Conservation (phyloP, 1,140 invertebrate genomes). For the Sarcophaga bullata region DNA sequence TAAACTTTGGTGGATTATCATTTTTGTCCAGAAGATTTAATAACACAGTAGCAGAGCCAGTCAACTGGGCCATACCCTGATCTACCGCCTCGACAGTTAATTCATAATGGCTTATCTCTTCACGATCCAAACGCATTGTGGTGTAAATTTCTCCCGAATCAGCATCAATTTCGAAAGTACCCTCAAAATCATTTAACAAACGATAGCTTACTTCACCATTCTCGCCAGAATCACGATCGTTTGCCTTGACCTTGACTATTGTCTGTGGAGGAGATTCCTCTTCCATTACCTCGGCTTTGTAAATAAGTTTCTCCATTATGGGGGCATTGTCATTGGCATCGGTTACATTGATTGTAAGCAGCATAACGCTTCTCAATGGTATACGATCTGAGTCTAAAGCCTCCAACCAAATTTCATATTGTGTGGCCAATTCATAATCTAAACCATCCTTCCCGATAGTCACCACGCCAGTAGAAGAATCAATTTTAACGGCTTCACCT, state of each 20-base stretch:
- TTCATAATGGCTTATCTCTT: conserved; percentile 84
- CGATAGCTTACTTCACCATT: conserved; percentile 87
- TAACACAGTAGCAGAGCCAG: conserved; percentile 85
- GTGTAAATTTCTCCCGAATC: conserved; percentile 88
- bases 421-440: conserved; percentile 86
- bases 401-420: conserved; percentile 93
- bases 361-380: conserved; percentile 78
- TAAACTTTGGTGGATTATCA: conserved; percentile 94
- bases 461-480: conserved; percentile 81
- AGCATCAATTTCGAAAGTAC: conserved; percentile 83
- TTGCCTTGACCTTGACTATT: conserved; percentile 82
- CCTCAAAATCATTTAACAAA: conserved; percentile 78
- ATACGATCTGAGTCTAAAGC: conserved; percentile 86
- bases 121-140: conserved; percentile 85
- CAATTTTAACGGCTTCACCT: conserved; percentile 84
- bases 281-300: conserved; percentile 86
- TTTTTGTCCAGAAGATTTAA: conserved; percentile 91
- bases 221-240: conserved; percentile 85
- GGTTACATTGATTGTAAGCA: conserved; percentile 85
- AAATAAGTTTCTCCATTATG: conserved; percentile 80
- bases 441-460: conserved; percentile 80
- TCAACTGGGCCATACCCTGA: conserved; percentile 82
- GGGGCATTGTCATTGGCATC: conserved; percentile 94
- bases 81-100: conserved; percentile 88
- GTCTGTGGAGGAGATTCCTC: conserved; percentile 87